Evolutionary conservation across 2,113 vertebrate genomes (phyloP), one percentile per base, ranked within the genome.

Genomic region (Paramormyrops kingsleyae): DNA sequence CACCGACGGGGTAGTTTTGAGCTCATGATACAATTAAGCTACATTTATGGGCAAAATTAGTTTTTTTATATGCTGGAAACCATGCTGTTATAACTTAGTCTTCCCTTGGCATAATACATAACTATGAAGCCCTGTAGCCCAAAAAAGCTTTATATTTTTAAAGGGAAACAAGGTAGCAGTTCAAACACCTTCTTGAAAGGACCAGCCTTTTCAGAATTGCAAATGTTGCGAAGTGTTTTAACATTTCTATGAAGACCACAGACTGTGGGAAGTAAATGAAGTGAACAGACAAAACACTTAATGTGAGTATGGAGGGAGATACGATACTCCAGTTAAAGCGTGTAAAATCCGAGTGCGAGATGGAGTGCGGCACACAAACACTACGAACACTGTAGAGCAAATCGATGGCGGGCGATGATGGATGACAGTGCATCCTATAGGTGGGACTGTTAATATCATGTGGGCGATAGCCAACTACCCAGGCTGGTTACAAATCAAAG

Each of bases 371-470:
- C 5, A 19, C 42, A 44, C 19, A 44, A 39, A 83, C 5, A 83
- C 5, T 44, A n/a, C 39, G 46, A n/a, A 9, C 17, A 8, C 39
- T 44, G 56, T 44, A 88, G 35, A 66, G 35, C 21, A 88, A 88
- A 62, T 87, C 31, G 50, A 87, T 87, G 42, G 49, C 50, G 56
- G 85, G 85, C 5, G 35, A 35, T 88, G 87, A 88, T 88, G 39
- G 56, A 88, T 88, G 56, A n/a, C 7, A 44, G 35, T 66, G 56
- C n/a, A 10, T 53, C 35, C 87, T 88, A 42, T 13, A 62, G 53
- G 27, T 5, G 2, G 35, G 39, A 5, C 17, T 24, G 87, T 24
- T 88, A 59, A 59, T 56, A 62, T 50, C 31, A 88, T 62, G 15
- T 49, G 17, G 15, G 56, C 31, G 4, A 35, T 1, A 44, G 87